Conservation (phyloP, 2,797 vertebrate species). For the Microcaecilia unicolor region DNA sequence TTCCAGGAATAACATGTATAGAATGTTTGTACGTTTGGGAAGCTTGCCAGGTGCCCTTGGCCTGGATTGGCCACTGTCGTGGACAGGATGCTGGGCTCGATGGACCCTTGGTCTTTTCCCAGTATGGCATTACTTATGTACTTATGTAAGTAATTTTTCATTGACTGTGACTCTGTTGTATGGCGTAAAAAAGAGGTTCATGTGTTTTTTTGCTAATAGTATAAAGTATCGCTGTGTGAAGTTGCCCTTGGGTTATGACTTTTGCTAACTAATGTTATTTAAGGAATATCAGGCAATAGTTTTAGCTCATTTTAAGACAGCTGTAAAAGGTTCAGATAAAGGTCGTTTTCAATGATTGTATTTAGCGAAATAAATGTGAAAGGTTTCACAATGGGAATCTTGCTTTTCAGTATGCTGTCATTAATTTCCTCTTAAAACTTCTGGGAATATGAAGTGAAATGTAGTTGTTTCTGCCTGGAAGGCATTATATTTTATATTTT, state of each 20-base stretch:
- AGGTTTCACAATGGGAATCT: slow-evolving; percentile 50
- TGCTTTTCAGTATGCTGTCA: slow-evolving; percentile 50
- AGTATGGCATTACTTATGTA: no score
- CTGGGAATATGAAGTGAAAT: slow-evolving; percentile 49
- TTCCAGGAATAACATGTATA: no score
- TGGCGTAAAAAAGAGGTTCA: slow-evolving; percentile 43
- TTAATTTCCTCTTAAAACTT: slow-evolving; percentile 51
- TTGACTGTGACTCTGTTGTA: slow-evolving; percentile 27
- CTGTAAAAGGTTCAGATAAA: slow-evolving; percentile 55
- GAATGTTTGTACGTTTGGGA: no score
- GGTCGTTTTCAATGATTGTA: slow-evolving; percentile 58
- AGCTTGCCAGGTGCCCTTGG: no score
- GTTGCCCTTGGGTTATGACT: slow-evolving; percentile 46
- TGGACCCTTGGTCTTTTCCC: no score
- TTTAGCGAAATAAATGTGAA: slow-evolving; percentile 58
- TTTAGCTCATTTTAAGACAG: slow-evolving; percentile 58
- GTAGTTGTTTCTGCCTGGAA: slow-evolving; percentile 50
- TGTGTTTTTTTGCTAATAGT: slow-evolving; percentile 43
- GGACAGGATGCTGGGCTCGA: no score
- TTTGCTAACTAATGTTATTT: slow-evolving; percentile 55
- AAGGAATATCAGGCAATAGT: slow-evolving; percentile 54
- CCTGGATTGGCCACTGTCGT: no score
- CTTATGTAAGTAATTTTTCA: slow-evolving; percentile 45
- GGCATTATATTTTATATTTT: slow-evolving; percentile 55
- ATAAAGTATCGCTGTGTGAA: slow-evolving; percentile 49